Base-by-base conservation (phyloP, 2,113 vertebrate species). In the Daubentonia madagascariensis region DNA sequence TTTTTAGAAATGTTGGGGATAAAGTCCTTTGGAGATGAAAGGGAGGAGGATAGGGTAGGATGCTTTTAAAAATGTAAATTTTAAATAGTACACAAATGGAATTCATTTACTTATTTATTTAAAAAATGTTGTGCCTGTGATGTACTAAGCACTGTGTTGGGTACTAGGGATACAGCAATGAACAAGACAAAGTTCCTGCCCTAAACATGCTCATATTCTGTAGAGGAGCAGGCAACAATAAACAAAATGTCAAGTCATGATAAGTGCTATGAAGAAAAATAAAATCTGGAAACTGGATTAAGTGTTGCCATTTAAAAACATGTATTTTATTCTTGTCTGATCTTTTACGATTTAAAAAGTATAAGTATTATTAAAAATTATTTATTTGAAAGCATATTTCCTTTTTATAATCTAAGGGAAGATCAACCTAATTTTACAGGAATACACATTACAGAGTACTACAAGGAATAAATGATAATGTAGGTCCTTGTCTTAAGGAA, bases 301-400 rank as follows among this genome's bases (percentile, higher is more conserved):
- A 89, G 50, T 59, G 10, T 75, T 94, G n/a, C 88, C 87, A 75
- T 86, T 86, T 86, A 45, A 92, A 92, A 86, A 54, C 86, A 85
- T 75, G 48, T 79, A 73, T 91, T 96, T 61, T 79, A 73, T 91
- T 96, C 6, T 96, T 86, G 8, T 90, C 32, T 90, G n/a, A 83
- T 91, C 52, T 87, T 92, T 84, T 88, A 72, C 75, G 40, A 85
- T 78, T 84, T 91, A 35, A 43, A 94, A 91, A 93, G 12, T 72
- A 23, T 65, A 92, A 54, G 1, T 91, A 48, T 32, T 67, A 37
- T n/a, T 93, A 37, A 85, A 84, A 85, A 92, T 85, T 30, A 68
- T 94, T 96, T 88, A 20, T 81, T 97, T 94, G 61, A 23, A 92
- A 88, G 35, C 18, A 10, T 48, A 87, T 50, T 84, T 94, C 14